A percentile compares a stretch with the other conserved stretches of the same genome.
phyloP scores from a whole-genome alignment of 1,140 invertebrate genomes.

The Phocides pigmalion region DNA sequence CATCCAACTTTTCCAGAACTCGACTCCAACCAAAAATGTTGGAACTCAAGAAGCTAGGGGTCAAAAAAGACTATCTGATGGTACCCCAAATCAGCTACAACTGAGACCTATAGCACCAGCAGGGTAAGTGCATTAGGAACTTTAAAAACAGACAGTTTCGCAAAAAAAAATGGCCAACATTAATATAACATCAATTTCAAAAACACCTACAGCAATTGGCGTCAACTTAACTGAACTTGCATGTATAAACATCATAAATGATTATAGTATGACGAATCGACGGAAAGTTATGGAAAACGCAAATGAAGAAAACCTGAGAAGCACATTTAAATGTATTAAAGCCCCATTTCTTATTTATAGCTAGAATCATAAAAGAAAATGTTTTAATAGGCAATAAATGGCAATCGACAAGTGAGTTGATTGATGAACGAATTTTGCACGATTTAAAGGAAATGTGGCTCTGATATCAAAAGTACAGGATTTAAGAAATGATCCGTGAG shows the following conservation, averaged over 20 bases:
- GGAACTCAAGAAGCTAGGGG: slow-evolving; percentile 62
- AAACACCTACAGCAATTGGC: neutral
- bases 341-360: neutral
- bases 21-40: slow-evolving; percentile 63
- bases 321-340: neutral
- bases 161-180: neutral
- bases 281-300: neutral
- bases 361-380: neutral
- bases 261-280: neutral
- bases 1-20: slow-evolving; percentile 54
- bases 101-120: slow-evolving; percentile 73
- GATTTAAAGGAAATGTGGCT: neutral
- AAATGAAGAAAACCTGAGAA: neutral
- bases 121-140: slow-evolving; percentile 58
- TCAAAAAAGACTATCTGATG: slow-evolving; percentile 74
- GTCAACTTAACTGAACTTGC: neutral
- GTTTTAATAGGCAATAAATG: too few species aligned
- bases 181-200: neutral
- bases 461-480: neutral
- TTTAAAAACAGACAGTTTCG: neutral
- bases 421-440: too few species aligned
- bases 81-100: slow-evolving; percentile 73
- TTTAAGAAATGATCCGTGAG: neutral
- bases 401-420: neutral
- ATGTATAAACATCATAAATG: neutral